These are phyloP conservation scores for Cyrtonyx montezumae DNA, from an alignment of 2,113 vertebrate species.

Conservation along the genomic window DNA sequence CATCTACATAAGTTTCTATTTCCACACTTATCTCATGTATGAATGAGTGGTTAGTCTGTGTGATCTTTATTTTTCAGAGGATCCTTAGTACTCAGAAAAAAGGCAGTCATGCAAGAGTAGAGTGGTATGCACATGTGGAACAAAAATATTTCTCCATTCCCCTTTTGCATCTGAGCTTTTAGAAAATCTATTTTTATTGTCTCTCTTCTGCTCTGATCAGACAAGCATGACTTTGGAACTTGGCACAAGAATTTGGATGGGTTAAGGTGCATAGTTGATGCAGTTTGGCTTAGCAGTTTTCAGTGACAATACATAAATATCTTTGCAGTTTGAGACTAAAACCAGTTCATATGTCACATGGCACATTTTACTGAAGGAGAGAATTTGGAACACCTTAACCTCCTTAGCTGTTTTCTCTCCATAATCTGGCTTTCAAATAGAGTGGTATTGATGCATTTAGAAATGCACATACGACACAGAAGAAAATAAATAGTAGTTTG, in stretches of 20 bases:
- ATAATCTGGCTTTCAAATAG: neutral
- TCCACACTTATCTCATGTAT: neutral
- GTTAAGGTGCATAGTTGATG: neutral
- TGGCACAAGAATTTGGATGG: neutral
- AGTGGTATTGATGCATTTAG: neutral
- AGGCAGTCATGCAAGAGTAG: neutral
- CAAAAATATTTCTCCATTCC: neutral
- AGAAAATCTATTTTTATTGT: neutral
- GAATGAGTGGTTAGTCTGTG: neutral
- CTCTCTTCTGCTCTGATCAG: neutral
- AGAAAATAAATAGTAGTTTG: neutral
- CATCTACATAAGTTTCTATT: neutral
- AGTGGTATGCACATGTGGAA: rapidly evolving
- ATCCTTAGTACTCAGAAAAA: neutral
- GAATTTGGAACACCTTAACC: neutral
- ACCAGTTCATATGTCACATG: neutral
- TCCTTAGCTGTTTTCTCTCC: neutral
- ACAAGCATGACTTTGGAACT: neutral
- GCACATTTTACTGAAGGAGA: neutral
- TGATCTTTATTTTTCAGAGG: neutral
- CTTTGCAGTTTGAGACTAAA: neutral
- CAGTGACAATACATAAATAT: neutral
- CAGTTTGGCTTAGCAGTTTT: neutral
- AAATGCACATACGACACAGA: neutral
- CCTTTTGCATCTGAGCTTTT: neutral